Evolutionary conservation across 2,888 invertebrate species (phyloP), one percentile per base, ranked within the genome.

Genomic region (Erebia aethiops): DNA sequence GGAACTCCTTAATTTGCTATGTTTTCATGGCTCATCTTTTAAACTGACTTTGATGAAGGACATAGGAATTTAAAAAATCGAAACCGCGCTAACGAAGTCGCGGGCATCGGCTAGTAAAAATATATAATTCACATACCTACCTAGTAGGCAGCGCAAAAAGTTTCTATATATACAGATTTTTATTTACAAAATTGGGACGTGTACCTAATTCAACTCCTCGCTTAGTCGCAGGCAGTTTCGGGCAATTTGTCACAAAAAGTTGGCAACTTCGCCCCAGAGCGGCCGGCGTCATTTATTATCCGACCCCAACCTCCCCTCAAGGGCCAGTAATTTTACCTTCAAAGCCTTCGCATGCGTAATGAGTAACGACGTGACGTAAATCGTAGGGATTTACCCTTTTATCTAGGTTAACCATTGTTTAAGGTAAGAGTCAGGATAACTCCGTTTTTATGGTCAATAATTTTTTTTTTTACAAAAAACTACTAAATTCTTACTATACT

Each of bases 231-330:
- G 87, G 88, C 86, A 90, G 90, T 90, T 88, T 89, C 83, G 84
- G 82, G 89, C 86, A 91, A 92, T 92, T 91, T 92, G 92, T 91
- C 92, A 92, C 89, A 91, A 91, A 92, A 92, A 92, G 90, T 91
- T 89, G 84, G 84, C 85, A 86, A 88, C 87, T 88, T 86, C 81
- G 80, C 86, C 90, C 90, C 85, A 74, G 75, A 82, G 75, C 82
- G 85, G 83, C 77, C 78, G 80, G 77, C 79, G 85, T 90, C 91
- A 91, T 91, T 92, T 91, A 91, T 90, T 87, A 89, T 81, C 83
- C 83, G 77, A 76, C 72, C 78, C 75, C 77, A 71, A 74, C 75
- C 75, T 69, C 82, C 89, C 88, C 88, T 86, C 84, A 87, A 91
- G 90, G 91, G 89, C 85, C 87, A 83, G 89, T 90, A 90, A 91